Evolutionary conservation across 2,888 invertebrate genomes (phyloP).

Genomic region (Luperina testacea): DNA sequence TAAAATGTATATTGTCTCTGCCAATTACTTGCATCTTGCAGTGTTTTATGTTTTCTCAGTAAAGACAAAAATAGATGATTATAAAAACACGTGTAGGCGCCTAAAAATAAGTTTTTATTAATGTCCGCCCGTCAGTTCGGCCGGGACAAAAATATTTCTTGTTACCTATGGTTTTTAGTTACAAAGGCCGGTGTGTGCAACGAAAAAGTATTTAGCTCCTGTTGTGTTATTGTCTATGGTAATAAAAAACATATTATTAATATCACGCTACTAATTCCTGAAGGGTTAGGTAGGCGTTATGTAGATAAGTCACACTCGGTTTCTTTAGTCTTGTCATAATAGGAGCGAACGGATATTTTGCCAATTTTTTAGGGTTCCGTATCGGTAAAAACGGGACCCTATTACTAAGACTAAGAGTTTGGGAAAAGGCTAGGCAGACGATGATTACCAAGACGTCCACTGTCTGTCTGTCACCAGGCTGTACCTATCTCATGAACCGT

Average conservation of each 20-base stretch:
- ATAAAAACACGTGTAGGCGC: slow-evolving; percentile 5
- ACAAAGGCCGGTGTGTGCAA: not conserved
- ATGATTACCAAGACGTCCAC: too few relatives aligned
- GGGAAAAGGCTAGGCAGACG: too few relatives aligned
- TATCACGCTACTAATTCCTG: not conserved
- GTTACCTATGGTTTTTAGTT: slow-evolving; percentile 28
- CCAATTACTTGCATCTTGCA: slow-evolving; percentile 9
- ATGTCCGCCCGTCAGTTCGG: not conserved
- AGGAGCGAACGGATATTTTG: too few relatives aligned
- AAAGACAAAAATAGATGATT: slow-evolving; percentile 31
- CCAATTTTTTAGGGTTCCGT: too few relatives aligned
- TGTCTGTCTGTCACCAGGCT: too few relatives aligned
- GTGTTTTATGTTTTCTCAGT: slow-evolving; percentile 7
- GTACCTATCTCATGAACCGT: too few relatives aligned
- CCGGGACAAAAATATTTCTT: slow-evolving; percentile 23
- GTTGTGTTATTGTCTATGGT: not conserved
- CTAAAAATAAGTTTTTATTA: slow-evolving; percentile 43
- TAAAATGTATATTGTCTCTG: slow-evolving; percentile 8
- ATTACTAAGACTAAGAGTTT: too few relatives aligned
- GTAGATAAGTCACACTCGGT: too few relatives aligned
- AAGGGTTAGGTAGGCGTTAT: too few relatives aligned
- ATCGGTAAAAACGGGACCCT: too few relatives aligned
- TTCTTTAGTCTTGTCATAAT: too few relatives aligned
- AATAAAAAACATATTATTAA: not conserved
- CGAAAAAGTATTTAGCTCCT: not conserved